Evolutionary conservation across 2,888 invertebrate genomes (phyloP).

Genomic region (Cheilosia vernalis): DNA sequence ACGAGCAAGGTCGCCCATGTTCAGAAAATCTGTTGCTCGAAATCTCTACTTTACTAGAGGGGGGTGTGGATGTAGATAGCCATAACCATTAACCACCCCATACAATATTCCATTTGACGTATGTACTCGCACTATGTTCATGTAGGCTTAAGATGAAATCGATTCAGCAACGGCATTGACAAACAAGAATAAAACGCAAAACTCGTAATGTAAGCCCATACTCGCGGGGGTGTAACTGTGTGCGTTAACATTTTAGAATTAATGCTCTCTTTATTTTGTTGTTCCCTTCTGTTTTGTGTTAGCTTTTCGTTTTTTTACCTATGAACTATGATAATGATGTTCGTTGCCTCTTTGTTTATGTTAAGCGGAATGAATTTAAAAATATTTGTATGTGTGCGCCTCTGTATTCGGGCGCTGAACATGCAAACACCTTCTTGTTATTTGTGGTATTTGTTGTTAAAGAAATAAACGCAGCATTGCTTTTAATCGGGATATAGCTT

Average conservation of each 20-base stretch:
- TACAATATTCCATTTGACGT: too few relatives aligned
- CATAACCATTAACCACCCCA: background rate
- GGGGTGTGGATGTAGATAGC: background rate
- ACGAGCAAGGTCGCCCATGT: slow-evolving; percentile 23
- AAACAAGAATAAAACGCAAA: background rate
- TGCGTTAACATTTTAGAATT: slow-evolving; percentile 12
- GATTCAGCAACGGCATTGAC: slow-evolving; percentile 4
- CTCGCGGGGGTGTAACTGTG: background rate
- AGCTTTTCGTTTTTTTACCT: background rate
- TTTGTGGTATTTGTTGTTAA: background rate
- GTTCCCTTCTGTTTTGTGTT: background rate
- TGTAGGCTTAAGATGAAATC: slow-evolving; percentile 10
- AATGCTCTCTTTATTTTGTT: background rate
- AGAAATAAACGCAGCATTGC: background rate
- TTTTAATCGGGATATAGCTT: background rate
- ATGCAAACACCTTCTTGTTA: background rate
- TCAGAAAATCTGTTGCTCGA: slow-evolving; percentile 37
- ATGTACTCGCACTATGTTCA: background rate
- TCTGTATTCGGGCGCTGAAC: background rate
- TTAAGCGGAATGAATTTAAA: background rate
- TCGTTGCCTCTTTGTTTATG: slow-evolving; percentile 32
- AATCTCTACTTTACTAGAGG: background rate
- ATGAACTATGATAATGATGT: background rate
- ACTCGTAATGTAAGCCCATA: background rate
- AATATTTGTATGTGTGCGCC: slow-evolving; percentile 1